phyloP scores from a whole-genome alignment of 2,888 invertebrate genomes.

The Aromia moschata region DNA sequence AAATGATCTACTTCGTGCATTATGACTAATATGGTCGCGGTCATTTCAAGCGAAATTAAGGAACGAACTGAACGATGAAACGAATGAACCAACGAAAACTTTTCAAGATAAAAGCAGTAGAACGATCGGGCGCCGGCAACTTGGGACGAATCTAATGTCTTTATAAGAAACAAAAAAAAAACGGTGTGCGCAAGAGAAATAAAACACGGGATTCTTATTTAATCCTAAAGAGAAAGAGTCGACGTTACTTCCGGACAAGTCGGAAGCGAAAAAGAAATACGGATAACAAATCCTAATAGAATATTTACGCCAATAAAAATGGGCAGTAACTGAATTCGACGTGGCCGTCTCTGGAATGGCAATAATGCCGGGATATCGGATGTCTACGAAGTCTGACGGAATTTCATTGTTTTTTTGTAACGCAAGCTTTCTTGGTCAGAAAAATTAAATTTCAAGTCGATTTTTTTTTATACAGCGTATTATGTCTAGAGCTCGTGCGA shows the following conservation, averaged over 20 bases:
- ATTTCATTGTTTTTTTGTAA: too few species aligned
- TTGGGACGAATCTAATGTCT: neutral
- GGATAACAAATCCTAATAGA: constrained; percentile 24
- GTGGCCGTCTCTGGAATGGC: neutral
- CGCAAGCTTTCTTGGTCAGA: too few species aligned
- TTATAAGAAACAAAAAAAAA: neutral
- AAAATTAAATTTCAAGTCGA: too few species aligned
- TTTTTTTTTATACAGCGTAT: too few species aligned
- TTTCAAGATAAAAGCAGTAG: too few species aligned
- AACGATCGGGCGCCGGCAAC: neutral
- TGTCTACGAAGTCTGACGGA: too few species aligned
- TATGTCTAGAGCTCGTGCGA: too few species aligned
- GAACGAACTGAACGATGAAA: too few species aligned
- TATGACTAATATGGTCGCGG: too few species aligned
- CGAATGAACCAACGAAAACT: too few species aligned
- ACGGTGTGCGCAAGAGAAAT: neutral
- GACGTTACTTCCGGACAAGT: constrained; percentile 22
- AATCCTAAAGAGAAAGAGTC: constrained; percentile 18
- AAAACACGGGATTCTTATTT: constrained; percentile 3
- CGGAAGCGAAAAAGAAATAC: constrained; percentile 19
- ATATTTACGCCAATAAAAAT: constrained; percentile 22
- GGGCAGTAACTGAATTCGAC: neutral
- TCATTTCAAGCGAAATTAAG: too few species aligned
- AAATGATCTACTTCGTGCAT: too few species aligned
- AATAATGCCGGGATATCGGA: neutral